Base-by-base conservation (phyloP, 1,140 invertebrate genomes). In the Eufriesea mexicana region DNA sequence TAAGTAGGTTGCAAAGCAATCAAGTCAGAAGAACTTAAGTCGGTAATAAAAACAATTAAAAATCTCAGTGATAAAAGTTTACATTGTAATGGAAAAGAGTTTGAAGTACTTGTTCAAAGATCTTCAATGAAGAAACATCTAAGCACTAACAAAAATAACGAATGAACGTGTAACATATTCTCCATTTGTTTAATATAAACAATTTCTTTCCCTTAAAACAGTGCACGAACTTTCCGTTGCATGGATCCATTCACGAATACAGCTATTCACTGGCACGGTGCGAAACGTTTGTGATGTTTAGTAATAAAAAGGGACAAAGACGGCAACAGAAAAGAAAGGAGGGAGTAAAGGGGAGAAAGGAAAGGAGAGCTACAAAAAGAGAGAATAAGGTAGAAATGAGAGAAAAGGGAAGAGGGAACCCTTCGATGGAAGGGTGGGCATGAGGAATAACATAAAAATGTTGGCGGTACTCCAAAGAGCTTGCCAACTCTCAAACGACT, bases 401-500 rank as follows among this genome's bases (percentile, higher is more conserved):
- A 80, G 74, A 85, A 35, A 35, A 64, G 68, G 51, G 77, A 70
- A 18, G 51, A 62, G n/a, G 73, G 45, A 42, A 62, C 28, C 61
- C 70, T 66, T 47, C 51, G 83, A 62, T 64, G 64, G 79, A 25
- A 55, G 72, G 57, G 25, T 12, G 77, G 61, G 47, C 73, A 57
- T 77, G 70, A 79, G 87, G 85, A 92, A 91, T 91, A 91, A 92
- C 90, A 90, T 92, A 92, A 93, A 92, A 93, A 92, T 91, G 88
- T 91, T 93, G 92, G 92, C 91, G 68, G 47, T 75, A 83, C 85
- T 93, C 92, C 92, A 93, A 93, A 84, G 89, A 92, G 92, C 91
- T 92, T 93, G 92, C 92, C 92, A 93, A 93, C 91, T 92, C 90
- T 92, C 90, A 89, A 92, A 92, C 92, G 92, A 92, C 89, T 91